These are phyloP conservation scores for Maniola hyperantus DNA, from an alignment of 2,888 invertebrate genomes.

Conservation along the genomic window DNA sequence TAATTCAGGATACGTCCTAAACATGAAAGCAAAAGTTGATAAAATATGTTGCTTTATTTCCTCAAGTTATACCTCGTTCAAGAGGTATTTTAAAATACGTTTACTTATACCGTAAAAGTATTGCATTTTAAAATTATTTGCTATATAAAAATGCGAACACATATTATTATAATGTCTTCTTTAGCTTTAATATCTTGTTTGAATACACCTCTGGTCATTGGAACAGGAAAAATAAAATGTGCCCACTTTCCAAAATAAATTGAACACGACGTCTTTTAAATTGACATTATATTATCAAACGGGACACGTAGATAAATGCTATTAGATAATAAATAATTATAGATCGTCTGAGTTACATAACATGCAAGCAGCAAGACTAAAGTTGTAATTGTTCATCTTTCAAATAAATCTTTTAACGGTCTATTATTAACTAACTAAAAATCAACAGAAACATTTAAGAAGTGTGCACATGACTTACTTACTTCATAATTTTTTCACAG, in stretches of 20 bases:
- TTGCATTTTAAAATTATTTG: neutral
- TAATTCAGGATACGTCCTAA: too few species aligned
- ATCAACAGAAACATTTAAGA: neutral
- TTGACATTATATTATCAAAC: neutral
- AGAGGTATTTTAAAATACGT: too few species aligned
- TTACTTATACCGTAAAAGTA: too few species aligned
- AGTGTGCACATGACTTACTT: neutral
- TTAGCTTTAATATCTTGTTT: neutral
- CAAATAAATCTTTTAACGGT: conserved; percentile 2
- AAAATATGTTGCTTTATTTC: too few species aligned
- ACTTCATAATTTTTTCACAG: too few species aligned
- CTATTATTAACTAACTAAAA: neutral
- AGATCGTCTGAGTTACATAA: neutral
- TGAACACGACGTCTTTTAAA: conserved; percentile 4
- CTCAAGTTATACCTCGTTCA: too few species aligned
- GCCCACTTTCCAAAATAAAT: conserved; percentile 11
- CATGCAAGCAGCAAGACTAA: neutral
- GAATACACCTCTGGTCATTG: neutral
- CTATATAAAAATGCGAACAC: neutral
- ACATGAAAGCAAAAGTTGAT: too few species aligned
- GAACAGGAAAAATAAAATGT: neutral
- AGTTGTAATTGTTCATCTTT: conserved; percentile 5
- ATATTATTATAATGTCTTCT: neutral
- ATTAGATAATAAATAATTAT: conserved; percentile 7
- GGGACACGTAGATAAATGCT: neutral